Evolutionary conservation across 2,888 invertebrate species (phyloP), one percentile per base, ranked within the genome.

Genomic region (Epirrhoe tristata): DNA sequence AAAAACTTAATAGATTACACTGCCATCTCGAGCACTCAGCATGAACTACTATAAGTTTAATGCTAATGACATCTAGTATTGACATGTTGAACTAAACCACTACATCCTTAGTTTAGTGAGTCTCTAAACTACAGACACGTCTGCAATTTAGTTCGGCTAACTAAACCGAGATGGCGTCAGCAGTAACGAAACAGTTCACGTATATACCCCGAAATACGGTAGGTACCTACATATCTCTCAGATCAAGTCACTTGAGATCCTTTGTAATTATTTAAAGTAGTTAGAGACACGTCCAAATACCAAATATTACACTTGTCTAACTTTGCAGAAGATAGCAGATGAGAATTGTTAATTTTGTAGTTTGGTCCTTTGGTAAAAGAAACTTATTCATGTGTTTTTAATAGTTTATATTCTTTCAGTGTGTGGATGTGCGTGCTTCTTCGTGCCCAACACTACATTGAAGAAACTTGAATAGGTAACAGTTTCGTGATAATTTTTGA

Each of bases 391-490:
- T 24, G 24, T 24, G 24, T 24, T 24, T 24, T 24, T 24, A 24
- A 2, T 24, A 34, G 32, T 32, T 32, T 32, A 10, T 75, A 75
- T 69, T 64, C 62, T 89, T 91, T 55, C 89, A 93, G 93, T 79
- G 1, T 88, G 89, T 67, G 91, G 90, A 0, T 32, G 81, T 5
- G 86, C 85, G 1, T 88, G 90, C 72, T 87, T 85, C 74, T 73
- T 92, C 34, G 70, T 93, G n/a, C 93, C 92, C 39, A 90, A 91
- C 66, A 93, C 93, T 31, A 93, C 88, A 6, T 74, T 93, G 73
- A 93, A 93, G 77, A 93, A 90, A 81, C 78, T 93, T 64, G 87
- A 90, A 76, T 93, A 43, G 36, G 36, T n/a, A n/a, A 10, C 83
- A 82, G 48, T 65, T 57, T 43, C 64, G 58, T 70, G 51, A 63